Percentiles rank a stretch among this genome's conserved stretches.
Evolutionary conservation across 2,797 vertebrate species (phyloP).

Genomic region (Triplophysa bombifrons): DNA sequence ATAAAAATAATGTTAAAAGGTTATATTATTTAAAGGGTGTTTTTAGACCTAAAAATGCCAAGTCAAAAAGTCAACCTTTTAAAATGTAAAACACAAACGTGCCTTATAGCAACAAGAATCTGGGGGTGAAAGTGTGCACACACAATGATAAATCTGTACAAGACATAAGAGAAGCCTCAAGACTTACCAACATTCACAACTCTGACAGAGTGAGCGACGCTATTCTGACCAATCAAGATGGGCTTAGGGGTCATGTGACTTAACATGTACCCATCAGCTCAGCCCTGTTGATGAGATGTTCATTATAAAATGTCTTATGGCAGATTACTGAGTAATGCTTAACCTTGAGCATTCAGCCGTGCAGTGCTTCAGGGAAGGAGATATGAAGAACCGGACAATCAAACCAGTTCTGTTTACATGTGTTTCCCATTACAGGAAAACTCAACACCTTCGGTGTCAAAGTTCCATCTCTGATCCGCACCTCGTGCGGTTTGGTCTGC

Average conservation of each 20-base stretch:
- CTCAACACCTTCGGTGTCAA: not conserved
- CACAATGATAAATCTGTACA: not conserved
- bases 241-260: conserved; percentile 15
- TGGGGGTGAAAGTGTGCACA: not conserved
- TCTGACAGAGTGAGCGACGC: not conserved
- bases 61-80: too few relatives aligned
- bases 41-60: too few relatives aligned
- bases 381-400: not conserved
- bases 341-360: not conserved
- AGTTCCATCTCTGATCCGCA: not conserved
- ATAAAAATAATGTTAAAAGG: too few relatives aligned
- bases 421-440: conserved; percentile 24
- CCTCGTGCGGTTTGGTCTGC: not conserved
- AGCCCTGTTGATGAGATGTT: conserved; percentile 16
- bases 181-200: not conserved
- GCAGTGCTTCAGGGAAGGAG: conserved; percentile 4
- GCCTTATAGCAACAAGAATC: too few relatives aligned
- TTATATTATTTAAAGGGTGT: too few relatives aligned
- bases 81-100: too few relatives aligned
- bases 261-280: not conserved
- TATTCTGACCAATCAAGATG: not conserved
- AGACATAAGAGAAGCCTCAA: not conserved
- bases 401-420: not conserved
- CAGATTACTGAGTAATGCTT: not conserved
- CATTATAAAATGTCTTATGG: conserved; percentile 3